A percentile compares a stretch with the other conserved stretches of the same genome.
Conservation (phyloP, 1,140 invertebrate species). For the Steinernema feltiae region DNA sequence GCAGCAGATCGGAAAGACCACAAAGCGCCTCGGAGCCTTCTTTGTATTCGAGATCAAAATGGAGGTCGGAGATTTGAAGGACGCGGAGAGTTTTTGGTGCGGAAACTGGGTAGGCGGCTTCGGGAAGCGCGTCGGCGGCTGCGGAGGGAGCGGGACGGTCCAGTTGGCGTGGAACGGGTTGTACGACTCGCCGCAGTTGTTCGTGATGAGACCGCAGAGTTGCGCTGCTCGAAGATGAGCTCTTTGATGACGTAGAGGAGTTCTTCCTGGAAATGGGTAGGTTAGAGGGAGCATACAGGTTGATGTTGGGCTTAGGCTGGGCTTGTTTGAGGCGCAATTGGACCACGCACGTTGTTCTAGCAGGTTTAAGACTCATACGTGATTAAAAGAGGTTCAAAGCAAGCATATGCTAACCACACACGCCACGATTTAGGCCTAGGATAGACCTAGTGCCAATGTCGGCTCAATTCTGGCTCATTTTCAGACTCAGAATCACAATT, state of each 20-base stretch:
- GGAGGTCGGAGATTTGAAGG: slow-evolving; percentile 62
- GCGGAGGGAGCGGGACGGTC: slow-evolving; percentile 19
- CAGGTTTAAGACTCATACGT: too few relatives aligned
- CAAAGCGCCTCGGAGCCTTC: slow-evolving; percentile 59
- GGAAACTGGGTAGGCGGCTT: slow-evolving; percentile 9
- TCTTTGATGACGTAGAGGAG: slow-evolving; percentile 34
- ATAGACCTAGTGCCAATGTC: too few relatives aligned
- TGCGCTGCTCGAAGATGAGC: not conserved
- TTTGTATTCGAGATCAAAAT: slow-evolving; percentile 59
- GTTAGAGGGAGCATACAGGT: not conserved
- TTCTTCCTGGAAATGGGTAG: slow-evolving; percentile 24
- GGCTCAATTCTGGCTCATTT: too few relatives aligned
- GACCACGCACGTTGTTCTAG: too few relatives aligned
- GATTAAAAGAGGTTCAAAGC: too few relatives aligned
- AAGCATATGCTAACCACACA: too few relatives aligned
- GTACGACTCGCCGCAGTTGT: not conserved
- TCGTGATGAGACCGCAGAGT: not conserved
- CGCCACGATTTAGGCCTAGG: not conserved
- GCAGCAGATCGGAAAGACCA: slow-evolving; percentile 61
- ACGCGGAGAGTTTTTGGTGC: slow-evolving; percentile 52
- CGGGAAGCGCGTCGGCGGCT: not conserved
- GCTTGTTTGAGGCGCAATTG: too few relatives aligned
- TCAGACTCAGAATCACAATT: too few relatives aligned
- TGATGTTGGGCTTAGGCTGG: too few relatives aligned
- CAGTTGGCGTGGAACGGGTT: slow-evolving; percentile 16